These are phyloP conservation scores for Bos javanicus DNA, from an alignment of 2,113 vertebrate species.

Conservation along the genomic window DNA sequence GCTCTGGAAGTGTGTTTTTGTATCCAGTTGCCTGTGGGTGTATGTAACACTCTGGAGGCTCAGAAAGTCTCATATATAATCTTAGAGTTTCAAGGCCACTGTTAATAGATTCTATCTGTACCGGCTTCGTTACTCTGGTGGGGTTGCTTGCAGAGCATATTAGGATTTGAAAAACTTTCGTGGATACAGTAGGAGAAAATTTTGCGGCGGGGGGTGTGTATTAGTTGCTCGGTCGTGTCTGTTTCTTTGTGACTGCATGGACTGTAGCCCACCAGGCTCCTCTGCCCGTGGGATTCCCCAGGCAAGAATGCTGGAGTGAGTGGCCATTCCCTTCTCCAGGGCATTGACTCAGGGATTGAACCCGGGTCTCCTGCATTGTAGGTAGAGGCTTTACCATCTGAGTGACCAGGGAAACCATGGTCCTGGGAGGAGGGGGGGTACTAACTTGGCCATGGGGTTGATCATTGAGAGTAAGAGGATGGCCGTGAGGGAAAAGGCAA, in stretches of 20 bases:
- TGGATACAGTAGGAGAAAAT: not conserved
- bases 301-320: not conserved
- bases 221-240: not conserved
- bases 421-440: not conserved
- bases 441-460: not conserved
- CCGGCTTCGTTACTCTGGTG: not conserved
- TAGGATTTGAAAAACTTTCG: not conserved
- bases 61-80: not conserved
- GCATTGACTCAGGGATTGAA: not conserved
- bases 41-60: not conserved
- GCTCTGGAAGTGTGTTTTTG: not conserved
- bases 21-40: not conserved
- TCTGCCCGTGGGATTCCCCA: not conserved
- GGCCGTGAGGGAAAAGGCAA: not conserved
- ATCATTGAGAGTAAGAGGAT: not conserved
- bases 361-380: not conserved
- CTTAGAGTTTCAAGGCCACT: not conserved
- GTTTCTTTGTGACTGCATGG: not conserved
- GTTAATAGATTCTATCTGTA: not conserved
- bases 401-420: not conserved
- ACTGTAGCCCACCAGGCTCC: not conserved
- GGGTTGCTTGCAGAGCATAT: not conserved
- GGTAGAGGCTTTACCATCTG: not conserved
- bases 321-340: not conserved
- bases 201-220: not conserved